Evolutionary conservation across 2,797 vertebrate species (phyloP), one percentile per base, ranked within the genome.

Genomic region (Tachyglossus aculeatus): DNA sequence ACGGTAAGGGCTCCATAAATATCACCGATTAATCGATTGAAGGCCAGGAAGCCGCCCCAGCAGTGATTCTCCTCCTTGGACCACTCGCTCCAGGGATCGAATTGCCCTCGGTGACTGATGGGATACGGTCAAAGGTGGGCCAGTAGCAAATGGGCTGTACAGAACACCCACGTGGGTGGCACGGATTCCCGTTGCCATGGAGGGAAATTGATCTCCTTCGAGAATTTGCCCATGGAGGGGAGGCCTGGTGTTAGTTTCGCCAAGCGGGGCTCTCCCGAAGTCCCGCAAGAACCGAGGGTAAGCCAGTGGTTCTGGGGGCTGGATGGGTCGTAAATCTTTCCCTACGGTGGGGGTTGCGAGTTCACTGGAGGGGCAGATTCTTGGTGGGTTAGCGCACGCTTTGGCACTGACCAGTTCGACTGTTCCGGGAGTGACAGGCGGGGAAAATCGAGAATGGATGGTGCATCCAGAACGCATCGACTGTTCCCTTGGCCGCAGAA

Each of bases 291-390:
- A 71, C 2, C 73, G 82, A 38, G 34, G 79, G 75, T 75, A 81
- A 40, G 65, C 82, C 69, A 72, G 69, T 82, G 69, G 77, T 72
- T 81, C 71, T 31, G 31, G 27, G 3, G 56, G 38, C 27, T 68
- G 45, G 43, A 64, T 18, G 55, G 71, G 62, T 53, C 50, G 69
- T 83, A 81, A 81, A 83, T 87, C 78, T 75, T 70, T 18, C 13
- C 27, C 67, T 41, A 45, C 55, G 45, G 78, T 74, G 47, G 41
- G 74, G 71, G 80, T 76, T 71, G 80, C 81, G 71, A 87, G 71
- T 82, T 87, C 81, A 85, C 83, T 82, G 73, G 76, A 55, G 53
- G 71, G 64, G 74, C 62, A 75, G 74, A 81, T 73, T 80, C 59
- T 80, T 68, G 19, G 11, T 67, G 68, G 80, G 68, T 68, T 85